These are phyloP conservation scores for Caenorhabditis sp. DNA, from an alignment of 2,888 invertebrate genomes.

Conservation along the genomic window DNA sequence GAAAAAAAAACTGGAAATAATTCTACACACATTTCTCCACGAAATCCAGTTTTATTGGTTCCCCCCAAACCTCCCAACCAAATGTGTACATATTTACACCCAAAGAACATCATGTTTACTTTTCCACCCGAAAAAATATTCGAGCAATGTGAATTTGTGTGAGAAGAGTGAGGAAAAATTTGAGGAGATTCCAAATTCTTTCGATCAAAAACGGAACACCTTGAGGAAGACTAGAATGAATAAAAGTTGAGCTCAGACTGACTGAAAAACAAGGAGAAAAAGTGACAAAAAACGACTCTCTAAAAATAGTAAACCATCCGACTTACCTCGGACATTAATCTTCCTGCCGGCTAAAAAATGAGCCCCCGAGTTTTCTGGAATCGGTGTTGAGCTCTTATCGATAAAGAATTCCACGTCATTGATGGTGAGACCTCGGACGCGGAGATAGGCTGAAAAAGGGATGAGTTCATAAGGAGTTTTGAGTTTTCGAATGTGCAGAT, in stretches of 20 bases:
- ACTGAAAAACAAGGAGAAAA: neutral
- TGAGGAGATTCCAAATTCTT: neutral
- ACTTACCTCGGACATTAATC: slow-evolving; percentile 87
- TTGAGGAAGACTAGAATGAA: slow-evolving; percentile 1
- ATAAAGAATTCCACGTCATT: slow-evolving; percentile 87
- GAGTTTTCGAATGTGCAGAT: neutral
- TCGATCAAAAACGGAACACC: slow-evolving; percentile 6
- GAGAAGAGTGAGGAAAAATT: neutral
- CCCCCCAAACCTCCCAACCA: slow-evolving; percentile 1
- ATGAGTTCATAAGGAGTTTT: neutral
- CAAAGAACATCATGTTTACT: slow-evolving; percentile 33
- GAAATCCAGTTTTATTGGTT: slow-evolving; percentile 3
- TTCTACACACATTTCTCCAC: neutral
- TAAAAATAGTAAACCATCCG: neutral
- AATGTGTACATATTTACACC: slow-evolving; percentile 43
- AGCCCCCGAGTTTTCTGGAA: slow-evolving; percentile 87
- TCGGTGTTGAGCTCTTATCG: slow-evolving; percentile 87
- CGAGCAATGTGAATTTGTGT: slow-evolving; percentile 30
- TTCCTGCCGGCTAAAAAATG: slow-evolving; percentile 88
- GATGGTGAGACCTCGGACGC: slow-evolving; percentile 87
- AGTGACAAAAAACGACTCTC: neutral
- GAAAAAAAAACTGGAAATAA: neutral
- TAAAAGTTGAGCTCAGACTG: neutral
- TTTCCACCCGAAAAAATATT: slow-evolving; percentile 28
- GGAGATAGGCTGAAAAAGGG: slow-evolving; percentile 85